Evolutionary conservation across 2,888 invertebrate species (phyloP).

Genomic region (Eupithecia tripunctaria): DNA sequence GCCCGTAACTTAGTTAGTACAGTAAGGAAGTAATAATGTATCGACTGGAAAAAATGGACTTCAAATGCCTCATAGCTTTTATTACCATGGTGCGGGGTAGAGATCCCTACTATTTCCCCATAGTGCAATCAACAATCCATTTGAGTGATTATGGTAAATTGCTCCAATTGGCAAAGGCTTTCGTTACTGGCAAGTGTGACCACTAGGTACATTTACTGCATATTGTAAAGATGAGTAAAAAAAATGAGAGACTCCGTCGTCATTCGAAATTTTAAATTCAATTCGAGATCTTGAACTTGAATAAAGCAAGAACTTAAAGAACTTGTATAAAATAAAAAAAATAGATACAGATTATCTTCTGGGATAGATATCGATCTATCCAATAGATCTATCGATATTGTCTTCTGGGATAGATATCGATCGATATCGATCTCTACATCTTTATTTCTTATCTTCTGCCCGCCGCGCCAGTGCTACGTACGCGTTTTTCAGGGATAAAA

Average conservation of each 20-base stretch:
- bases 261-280: neutral
- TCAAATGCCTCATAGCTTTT: neutral
- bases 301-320: too few species aligned
- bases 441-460: too few species aligned
- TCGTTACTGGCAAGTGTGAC: neutral
- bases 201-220: neutral
- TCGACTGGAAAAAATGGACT: neutral
- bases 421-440: too few species aligned
- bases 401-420: too few species aligned
- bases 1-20: neutral
- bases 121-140: neutral
- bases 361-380: too few species aligned
- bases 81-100: neutral
- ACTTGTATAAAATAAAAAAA: neutral
- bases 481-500: too few species aligned
- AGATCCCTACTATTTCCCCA: neutral
- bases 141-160: constrained; percentile 1
- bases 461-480: too few species aligned
- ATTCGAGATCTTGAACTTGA: too few species aligned
- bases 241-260: neutral
- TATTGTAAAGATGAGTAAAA: neutral
- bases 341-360: too few species aligned
- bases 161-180: neutral
- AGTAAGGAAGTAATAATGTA: neutral
- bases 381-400: too few species aligned